Conservation (phyloP, 2,797 vertebrate species). For the Miichthys miiuy region DNA sequence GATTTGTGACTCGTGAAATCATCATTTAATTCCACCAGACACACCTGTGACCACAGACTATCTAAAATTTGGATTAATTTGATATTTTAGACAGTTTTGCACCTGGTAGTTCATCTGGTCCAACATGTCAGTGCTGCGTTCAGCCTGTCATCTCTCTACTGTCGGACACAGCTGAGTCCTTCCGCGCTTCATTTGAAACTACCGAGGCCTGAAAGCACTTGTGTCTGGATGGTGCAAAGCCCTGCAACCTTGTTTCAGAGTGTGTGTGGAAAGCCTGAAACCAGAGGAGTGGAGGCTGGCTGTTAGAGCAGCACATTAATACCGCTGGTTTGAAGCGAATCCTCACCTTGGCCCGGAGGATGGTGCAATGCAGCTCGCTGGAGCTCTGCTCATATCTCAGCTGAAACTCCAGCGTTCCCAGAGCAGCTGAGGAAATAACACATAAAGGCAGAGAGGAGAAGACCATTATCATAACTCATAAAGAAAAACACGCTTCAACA, state of each 20-base stretch:
- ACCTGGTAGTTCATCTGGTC: too few relatives aligned
- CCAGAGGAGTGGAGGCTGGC: not conserved
- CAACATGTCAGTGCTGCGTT: too few relatives aligned
- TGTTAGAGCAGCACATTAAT: not conserved
- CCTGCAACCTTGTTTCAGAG: not conserved
- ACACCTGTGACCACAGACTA: too few relatives aligned
- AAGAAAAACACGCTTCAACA: slow-evolving; percentile 1
- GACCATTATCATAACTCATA: slow-evolving; percentile 8
- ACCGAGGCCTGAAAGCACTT: not conserved
- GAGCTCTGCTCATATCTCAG: slow-evolving; percentile 86
- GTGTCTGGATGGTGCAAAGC: not conserved
- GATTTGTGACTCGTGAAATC: too few relatives aligned
- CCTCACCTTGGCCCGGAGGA: slow-evolving; percentile 88
- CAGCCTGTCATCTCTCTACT: too few relatives aligned
- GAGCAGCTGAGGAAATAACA: slow-evolving; percentile 76
- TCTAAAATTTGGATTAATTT: too few relatives aligned
- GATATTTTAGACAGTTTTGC: too few relatives aligned
- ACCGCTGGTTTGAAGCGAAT: rapidly evolving
- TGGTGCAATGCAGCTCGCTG: slow-evolving; percentile 86
- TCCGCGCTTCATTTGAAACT: not conserved
- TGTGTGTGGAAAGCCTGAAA: not conserved
- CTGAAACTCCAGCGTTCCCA: slow-evolving; percentile 90
- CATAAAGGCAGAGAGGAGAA: not conserved
- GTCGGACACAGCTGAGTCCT: not conserved
- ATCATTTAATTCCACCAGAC: too few relatives aligned